These are phyloP conservation scores for Aplidium turbinatum DNA, from an alignment of 23 tunicate species.

Conservation along the genomic window DNA sequence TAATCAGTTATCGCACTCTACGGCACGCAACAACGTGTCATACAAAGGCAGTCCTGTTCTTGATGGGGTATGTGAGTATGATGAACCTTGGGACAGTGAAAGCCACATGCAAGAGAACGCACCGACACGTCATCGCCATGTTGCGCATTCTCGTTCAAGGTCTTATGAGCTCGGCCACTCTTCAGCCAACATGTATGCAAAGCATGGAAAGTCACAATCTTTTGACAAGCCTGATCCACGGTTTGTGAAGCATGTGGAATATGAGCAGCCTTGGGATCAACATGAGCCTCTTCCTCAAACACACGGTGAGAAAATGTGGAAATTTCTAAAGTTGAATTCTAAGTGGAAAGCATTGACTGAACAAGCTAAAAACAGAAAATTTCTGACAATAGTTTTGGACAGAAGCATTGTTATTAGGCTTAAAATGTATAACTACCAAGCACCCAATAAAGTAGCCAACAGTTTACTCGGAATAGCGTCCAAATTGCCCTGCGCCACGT, in stretches of 20 bases:
- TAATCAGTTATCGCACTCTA: slow-evolving; percentile 43
- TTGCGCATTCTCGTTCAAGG: slow-evolving; percentile 64
- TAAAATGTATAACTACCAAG: too few relatives aligned
- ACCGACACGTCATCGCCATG: too few relatives aligned
- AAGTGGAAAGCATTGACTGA: too few relatives aligned
- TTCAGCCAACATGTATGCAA: not conserved
- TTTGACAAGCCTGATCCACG: slow-evolving; percentile 41
- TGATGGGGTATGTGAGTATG: slow-evolving; percentile 73
- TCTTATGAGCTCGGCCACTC: slow-evolving; percentile 58
- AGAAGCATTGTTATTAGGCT: too few relatives aligned
- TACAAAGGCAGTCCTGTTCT: slow-evolving; percentile 33
- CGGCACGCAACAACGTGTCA: slow-evolving; percentile 8
- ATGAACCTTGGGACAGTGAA: slow-evolving; percentile 85
- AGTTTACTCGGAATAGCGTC: not conserved
- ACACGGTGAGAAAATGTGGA: slow-evolving; percentile 65
- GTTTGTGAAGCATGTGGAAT: slow-evolving; percentile 5
- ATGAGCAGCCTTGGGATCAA: slow-evolving; percentile 73
- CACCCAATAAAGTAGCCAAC: too few relatives aligned
- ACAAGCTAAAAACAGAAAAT: too few relatives aligned
- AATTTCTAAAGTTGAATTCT: not conserved
- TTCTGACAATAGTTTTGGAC: too few relatives aligned
- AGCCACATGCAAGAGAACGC: not conserved
- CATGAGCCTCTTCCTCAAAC: slow-evolving; percentile 38
- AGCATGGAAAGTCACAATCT: slow-evolving; percentile 60
- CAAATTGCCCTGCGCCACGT: not conserved